These are phyloP conservation scores for Clusia tigrina DNA, from an alignment of 2,888 invertebrate genomes.

Conservation along the genomic window DNA sequence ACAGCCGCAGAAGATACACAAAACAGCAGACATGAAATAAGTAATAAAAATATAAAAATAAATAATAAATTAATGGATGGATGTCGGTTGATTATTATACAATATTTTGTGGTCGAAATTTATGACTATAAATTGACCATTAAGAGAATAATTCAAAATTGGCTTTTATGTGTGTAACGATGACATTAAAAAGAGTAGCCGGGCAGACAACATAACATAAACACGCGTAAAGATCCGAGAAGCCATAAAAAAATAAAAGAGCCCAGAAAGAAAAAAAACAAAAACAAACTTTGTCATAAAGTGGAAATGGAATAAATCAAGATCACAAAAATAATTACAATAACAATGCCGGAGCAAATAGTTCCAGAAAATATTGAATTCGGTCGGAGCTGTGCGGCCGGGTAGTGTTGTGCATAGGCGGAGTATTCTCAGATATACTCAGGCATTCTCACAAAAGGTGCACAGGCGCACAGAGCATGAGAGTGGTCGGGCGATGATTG, in stretches of 20 bases:
- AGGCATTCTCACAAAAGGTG: slow-evolving; percentile 5
- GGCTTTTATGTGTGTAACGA: too few relatives aligned
- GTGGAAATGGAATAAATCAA: not conserved
- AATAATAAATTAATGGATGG: not conserved
- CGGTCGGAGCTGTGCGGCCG: too few relatives aligned
- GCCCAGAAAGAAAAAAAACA: too few relatives aligned
- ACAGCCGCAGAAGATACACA: not conserved
- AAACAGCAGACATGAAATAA: not conserved
- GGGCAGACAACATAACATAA: not conserved
- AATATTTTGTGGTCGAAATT: slow-evolving; percentile 9
- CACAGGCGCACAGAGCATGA: too few relatives aligned
- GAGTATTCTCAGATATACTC: too few relatives aligned
- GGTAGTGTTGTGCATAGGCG: too few relatives aligned
- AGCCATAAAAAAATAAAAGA: not conserved
- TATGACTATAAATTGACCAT: slow-evolving; percentile 3
- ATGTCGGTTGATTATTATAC: not conserved
- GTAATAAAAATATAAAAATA: not conserved
- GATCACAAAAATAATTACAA: not conserved
- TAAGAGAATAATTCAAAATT: not conserved
- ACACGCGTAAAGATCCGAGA: not conserved
- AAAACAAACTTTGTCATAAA: too few relatives aligned
- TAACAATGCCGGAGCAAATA: too few relatives aligned
- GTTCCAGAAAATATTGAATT: too few relatives aligned
- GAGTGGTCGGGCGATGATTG: too few relatives aligned
- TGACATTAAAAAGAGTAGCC: too few relatives aligned